A percentile compares a stretch with the other conserved stretches of the same genome.
Evolutionary conservation across 2,113 vertebrate species (phyloP).

Genomic region (Ammodytes dubius): DNA sequence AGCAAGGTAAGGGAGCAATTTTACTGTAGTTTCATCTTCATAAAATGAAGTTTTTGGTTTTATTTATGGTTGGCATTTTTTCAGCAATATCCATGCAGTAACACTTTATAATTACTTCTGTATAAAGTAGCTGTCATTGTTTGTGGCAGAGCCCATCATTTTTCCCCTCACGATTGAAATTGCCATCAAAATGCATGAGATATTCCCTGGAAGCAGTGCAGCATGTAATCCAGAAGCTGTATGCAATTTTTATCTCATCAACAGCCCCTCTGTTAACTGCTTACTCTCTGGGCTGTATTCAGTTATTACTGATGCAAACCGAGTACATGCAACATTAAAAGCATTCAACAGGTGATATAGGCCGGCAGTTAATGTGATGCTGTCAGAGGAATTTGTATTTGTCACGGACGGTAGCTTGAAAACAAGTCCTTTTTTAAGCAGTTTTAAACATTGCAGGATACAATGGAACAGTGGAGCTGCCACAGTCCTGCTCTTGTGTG

Average conservation of each 20-base stretch:
- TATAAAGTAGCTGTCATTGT: not conserved
- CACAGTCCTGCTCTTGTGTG: not conserved
- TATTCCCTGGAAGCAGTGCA: not conserved
- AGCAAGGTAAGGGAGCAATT: not conserved
- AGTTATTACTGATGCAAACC: not conserved
- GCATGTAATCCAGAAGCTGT: not conserved
- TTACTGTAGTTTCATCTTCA: too few relatives aligned
- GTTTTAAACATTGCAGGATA: not conserved
- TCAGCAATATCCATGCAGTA: not conserved
- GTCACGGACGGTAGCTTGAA: not conserved
- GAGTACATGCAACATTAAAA: not conserved
- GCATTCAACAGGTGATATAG: not conserved
- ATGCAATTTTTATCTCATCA: not conserved
- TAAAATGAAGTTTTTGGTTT: not conserved
- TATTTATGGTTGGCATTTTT: not conserved
- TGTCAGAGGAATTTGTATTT: not conserved
- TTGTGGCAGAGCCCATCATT: not conserved
- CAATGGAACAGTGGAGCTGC: not conserved
- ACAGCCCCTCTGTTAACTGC: not conserved
- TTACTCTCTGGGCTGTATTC: not conserved
- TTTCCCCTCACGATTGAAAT: not conserved
- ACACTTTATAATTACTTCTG: not conserved
- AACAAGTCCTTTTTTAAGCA: not conserved
- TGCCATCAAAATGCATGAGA: not conserved
- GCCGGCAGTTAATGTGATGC: not conserved